Percentiles rank a stretch among this genome's conserved stretches.
phyloP scores from a whole-genome alignment of 2,797 vertebrate genomes.

The Phrynocephalus vlangalii region DNA sequence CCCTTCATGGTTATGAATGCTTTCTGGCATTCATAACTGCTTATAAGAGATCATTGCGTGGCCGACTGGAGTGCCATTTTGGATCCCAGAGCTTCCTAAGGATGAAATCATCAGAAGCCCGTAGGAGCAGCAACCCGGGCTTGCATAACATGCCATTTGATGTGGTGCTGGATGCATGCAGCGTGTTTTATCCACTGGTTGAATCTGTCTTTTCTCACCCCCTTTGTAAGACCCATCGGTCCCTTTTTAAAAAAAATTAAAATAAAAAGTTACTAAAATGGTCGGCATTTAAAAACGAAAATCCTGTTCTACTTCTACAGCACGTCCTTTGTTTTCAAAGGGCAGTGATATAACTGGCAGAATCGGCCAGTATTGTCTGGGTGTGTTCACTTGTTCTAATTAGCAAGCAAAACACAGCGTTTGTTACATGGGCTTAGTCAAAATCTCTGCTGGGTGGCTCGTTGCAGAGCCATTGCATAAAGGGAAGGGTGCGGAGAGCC shows the following conservation, averaged over 20 bases:
- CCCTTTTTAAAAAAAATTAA: background rate
- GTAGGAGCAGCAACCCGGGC: conserved; percentile 12
- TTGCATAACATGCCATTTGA: conserved; percentile 58
- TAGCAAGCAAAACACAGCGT: conserved; percentile 22
- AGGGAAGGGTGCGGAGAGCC: conserved; percentile 26
- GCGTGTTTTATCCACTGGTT: conserved; percentile 45
- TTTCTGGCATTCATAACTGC: background rate
- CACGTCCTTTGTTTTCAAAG: conserved; percentile 53
- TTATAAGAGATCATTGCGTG: background rate
- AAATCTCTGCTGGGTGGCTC: conserved; percentile 40
- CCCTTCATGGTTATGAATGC: background rate
- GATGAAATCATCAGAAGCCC: conserved; percentile 38
- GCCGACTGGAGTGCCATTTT: conserved; percentile 46
- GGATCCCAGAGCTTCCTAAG: conserved; percentile 33
- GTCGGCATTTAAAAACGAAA: conserved; percentile 49
- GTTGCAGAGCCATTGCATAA: conserved; percentile 12
- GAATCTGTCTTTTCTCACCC: too few species aligned
- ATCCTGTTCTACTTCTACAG: conserved; percentile 51
- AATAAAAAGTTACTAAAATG: conserved; percentile 29
- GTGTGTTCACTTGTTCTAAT: conserved; percentile 24
- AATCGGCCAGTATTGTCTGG: conserved; percentile 44
- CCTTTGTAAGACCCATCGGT: background rate
- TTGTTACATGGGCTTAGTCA: conserved; percentile 46
- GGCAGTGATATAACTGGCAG: conserved; percentile 47
- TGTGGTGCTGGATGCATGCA: conserved; percentile 39